These are phyloP conservation scores for Aphelinus certus DNA, from an alignment of 1,140 invertebrate species.

Conservation along the genomic window DNA sequence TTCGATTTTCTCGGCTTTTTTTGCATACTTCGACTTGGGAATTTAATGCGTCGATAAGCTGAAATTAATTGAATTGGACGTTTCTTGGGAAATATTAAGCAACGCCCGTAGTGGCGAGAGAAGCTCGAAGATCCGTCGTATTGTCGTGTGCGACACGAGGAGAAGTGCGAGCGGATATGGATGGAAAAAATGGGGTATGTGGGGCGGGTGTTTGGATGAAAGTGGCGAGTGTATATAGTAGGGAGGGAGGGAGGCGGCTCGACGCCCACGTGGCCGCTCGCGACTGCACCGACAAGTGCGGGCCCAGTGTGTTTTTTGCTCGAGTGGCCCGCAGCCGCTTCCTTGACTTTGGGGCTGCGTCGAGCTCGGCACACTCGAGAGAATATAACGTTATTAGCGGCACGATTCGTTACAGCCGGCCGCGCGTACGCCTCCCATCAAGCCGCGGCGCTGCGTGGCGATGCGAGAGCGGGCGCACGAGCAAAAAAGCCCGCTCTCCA, in stretches of 20 bases:
- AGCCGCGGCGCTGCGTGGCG: conserved; percentile 18
- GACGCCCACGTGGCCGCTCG: background rate
- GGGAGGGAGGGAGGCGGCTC: background rate
- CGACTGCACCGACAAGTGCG: background rate
- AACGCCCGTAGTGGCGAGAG: too few species aligned
- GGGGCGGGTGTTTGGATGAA: background rate
- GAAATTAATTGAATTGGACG: too few species aligned
- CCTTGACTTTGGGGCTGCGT: conserved; percentile 5
- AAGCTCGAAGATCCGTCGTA: too few species aligned
- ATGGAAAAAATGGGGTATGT: too few species aligned
- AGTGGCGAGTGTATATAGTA: background rate
- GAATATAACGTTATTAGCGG: conserved; percentile 49
- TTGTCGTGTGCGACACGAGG: too few species aligned
- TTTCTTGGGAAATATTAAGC: too few species aligned
- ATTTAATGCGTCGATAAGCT: too few species aligned
- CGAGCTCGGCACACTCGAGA: conserved; percentile 2
- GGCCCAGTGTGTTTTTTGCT: conserved; percentile 4
- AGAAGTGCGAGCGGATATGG: too few species aligned
- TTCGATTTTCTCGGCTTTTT: too few species aligned
- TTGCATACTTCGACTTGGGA: too few species aligned
- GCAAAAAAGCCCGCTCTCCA: too few species aligned
- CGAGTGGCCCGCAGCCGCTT: conserved; percentile 7
- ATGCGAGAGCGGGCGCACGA: background rate
- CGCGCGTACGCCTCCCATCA: conserved; percentile 26
- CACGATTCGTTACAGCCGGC: conserved; percentile 40